Evolutionary conservation across 2,113 vertebrate species (phyloP).

Genomic region (Sciurus niger): DNA sequence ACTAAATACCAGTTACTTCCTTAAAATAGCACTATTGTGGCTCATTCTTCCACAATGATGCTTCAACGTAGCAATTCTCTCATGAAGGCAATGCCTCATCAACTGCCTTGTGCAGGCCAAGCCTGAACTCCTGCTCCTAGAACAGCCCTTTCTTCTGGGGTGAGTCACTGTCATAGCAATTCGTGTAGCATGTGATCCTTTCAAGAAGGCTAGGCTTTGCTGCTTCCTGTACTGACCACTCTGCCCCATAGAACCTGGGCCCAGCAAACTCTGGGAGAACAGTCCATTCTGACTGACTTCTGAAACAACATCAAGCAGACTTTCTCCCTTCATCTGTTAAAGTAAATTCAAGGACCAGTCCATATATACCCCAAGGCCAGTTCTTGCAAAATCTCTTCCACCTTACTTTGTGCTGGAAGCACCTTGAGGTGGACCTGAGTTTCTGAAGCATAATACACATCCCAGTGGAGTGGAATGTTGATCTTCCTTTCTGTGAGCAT

Average conservation of each 20-base stretch:
- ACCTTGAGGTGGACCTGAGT: background rate
- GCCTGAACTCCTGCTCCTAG: background rate
- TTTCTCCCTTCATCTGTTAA: background rate
- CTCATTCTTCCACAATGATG: background rate
- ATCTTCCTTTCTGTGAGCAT: background rate
- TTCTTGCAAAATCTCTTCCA: background rate
- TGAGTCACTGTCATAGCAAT: background rate
- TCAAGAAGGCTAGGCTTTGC: background rate
- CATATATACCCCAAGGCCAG: background rate
- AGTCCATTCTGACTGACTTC: background rate
- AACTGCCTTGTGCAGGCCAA: no score
- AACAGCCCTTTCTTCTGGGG: background rate
- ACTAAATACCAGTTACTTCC: background rate
- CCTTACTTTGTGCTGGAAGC: background rate
- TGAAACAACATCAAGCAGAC: background rate
- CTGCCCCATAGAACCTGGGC: background rate
- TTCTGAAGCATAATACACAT: background rate
- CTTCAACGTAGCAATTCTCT: background rate
- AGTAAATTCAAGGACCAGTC: background rate
- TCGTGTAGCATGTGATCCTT: background rate
- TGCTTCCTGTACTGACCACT: background rate
- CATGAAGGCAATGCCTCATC: background rate
- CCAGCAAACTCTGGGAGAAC: background rate
- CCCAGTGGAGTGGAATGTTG: background rate
- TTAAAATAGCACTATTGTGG: no score